Evolutionary conservation across 2,797 vertebrate species (phyloP), one percentile per base, ranked within the genome.

Genomic region (Triplophysa bombifrons): DNA sequence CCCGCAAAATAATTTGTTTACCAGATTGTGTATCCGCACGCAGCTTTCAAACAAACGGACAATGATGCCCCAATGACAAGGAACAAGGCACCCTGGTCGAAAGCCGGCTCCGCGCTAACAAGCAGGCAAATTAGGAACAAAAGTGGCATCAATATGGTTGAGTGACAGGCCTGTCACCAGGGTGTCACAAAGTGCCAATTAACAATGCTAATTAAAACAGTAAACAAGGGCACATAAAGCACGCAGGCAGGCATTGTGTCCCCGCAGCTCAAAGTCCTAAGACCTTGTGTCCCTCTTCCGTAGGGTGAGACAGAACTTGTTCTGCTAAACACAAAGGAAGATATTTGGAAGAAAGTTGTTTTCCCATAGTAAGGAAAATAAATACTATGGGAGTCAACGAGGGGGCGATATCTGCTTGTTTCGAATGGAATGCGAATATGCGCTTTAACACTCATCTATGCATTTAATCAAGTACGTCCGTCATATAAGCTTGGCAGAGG

Each of bases 141-240:
- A 89, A 79, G 55, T 87, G 86, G 81, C 92, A 93, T 94, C 93
- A 92, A 94, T 93, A 93, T 78, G 70, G 87, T 84, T 86, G 88
- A 89, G 81, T 93, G 94, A 92, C 95, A 96, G 94, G 90, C 93
- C 93, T 94, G 94, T 95, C 95, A 93, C 92, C 88, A 88, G 90
- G 90, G 91, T 94, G 96, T 96, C 95, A 97, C 92, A 94, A 93
- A 86, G 91, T 94, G 90, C 94, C 94, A 96, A 97, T 98, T 97
- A 98, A 95, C 95, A 96, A 94, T 96, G 95, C 94, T 97, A 98
- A 97, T 98, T 96, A 97, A 94, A 93, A 93, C 93, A 93, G 95
- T 94, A 94, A 95, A 94, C 92, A 95, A 93, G 92, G 94, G 93
- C 93, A 88, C 90, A 91, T 88, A 91, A 91, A 91, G 88, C 89